Conservation (phyloP, 1,140 invertebrate species). For the Globodera ellingtonae region DNA sequence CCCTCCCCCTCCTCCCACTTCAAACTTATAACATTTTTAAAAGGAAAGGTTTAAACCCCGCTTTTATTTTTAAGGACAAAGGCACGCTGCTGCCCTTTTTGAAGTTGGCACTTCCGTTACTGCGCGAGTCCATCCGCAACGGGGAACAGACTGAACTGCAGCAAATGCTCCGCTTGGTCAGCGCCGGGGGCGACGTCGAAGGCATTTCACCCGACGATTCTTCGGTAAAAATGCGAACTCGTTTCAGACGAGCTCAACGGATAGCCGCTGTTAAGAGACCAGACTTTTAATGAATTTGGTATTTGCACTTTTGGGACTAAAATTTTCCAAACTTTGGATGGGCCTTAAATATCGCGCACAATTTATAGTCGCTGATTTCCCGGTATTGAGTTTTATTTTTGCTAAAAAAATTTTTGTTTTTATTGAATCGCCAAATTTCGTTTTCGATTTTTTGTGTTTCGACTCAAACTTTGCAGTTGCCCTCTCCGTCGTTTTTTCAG, state of each 20-base stretch:
- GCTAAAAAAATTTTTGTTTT: too few species aligned
- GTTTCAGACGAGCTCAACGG: not conserved
- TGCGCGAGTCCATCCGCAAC: conserved; percentile 16
- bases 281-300: not conserved
- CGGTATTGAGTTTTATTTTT: too few species aligned
- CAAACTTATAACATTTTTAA: too few species aligned
- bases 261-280: not conserved
- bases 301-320: not conserved
- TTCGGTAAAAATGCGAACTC: not conserved
- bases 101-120: conserved; percentile 10
- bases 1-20: too few species aligned
- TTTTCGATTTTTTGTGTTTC: not conserved
- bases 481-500: not conserved
- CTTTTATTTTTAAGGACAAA: conserved; percentile 13
- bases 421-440: too few species aligned
- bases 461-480: not conserved
- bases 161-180: conserved; percentile 15
- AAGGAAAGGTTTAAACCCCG: too few species aligned
- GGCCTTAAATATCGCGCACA: not conserved
- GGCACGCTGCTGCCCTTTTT: conserved; percentile 25
- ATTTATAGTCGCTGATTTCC: too few species aligned
- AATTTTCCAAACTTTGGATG: not conserved
- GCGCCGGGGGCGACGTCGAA: not conserved
- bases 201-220: not conserved
- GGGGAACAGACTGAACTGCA: conserved; percentile 18